phyloP scores from a whole-genome alignment of 2,888 invertebrate genomes.

The Lasioglossum oenotherae region DNA sequence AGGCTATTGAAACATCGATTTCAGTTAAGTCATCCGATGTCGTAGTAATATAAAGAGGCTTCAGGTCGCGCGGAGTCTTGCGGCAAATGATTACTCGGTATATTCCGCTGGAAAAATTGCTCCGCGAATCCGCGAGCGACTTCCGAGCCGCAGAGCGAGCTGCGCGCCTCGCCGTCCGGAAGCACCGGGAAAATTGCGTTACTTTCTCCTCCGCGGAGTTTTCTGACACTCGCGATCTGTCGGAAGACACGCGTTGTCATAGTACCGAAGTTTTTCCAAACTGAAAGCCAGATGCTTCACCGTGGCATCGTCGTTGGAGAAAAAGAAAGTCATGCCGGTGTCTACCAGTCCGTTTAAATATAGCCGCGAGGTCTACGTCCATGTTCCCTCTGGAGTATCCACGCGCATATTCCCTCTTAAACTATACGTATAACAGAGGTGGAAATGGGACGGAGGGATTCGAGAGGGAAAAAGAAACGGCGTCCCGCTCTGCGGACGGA shows the following conservation, averaged over 20 bases:
- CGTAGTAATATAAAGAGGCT: neutral
- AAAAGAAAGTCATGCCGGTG: conserved; percentile 66
- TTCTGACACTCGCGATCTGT: conserved; percentile 11
- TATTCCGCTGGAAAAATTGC: neutral
- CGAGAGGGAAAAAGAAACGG: conserved; percentile 18
- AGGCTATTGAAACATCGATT: neutral
- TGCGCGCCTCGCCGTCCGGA: neutral
- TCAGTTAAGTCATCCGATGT: neutral
- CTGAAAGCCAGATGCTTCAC: conserved; percentile 45
- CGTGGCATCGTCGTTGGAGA: conserved; percentile 35
- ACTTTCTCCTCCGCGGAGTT: conserved; percentile 23
- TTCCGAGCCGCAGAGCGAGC: neutral
- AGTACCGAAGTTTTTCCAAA: conserved; percentile 52
- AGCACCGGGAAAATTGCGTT: conserved; percentile 19
- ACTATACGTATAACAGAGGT: conserved; percentile 24
- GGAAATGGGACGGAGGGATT: conserved; percentile 8
- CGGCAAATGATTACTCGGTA: neutral
- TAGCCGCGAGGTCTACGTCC: conserved; percentile 75
- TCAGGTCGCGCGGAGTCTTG: neutral
- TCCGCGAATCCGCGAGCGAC: neutral
- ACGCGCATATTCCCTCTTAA: conserved; percentile 53
- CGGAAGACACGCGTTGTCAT: conserved; percentile 25
- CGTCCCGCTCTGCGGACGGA: neutral
- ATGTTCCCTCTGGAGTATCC: conserved; percentile 64
- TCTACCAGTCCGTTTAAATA: conserved; percentile 79